Evolutionary conservation across 1,140 invertebrate genomes (phyloP).

Genomic region (Drosophila punjabiensis): DNA sequence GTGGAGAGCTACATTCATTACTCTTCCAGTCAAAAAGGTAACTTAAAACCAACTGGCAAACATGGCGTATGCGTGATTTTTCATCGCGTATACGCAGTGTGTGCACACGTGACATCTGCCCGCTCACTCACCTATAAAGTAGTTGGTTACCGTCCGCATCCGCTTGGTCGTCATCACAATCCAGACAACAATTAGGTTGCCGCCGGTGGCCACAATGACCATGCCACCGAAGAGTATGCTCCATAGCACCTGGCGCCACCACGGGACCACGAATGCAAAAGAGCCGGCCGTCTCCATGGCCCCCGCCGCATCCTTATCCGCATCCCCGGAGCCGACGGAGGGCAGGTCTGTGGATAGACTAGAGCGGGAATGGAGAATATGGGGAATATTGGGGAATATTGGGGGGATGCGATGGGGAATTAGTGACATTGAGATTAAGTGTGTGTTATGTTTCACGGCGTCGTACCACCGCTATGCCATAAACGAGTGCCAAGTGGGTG

Average conservation of each 20-base stretch:
- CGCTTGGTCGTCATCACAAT: conserved; percentile 96
- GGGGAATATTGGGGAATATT: background rate
- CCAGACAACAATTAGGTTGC: conserved; percentile 98
- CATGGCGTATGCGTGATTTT: conserved; percentile 53
- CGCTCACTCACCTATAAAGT: conserved; percentile 91
- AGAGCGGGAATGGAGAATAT: background rate
- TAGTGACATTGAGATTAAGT: conserved; percentile 79
- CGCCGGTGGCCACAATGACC: conserved; percentile 96
- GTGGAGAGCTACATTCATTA: background rate
- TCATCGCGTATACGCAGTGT: conserved; percentile 46
- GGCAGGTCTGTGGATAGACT: conserved; percentile 47
- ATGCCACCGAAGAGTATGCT: conserved; percentile 93
- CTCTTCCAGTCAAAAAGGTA: background rate
- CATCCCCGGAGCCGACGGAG: conserved; percentile 6
- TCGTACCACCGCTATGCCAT: conserved; percentile 23
- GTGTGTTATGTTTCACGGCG: conserved; percentile 60
- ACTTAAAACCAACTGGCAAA: conserved; percentile 3
- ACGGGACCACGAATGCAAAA: conserved; percentile 90
- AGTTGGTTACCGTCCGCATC: conserved; percentile 98
- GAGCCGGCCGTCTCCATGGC: conserved; percentile 44
- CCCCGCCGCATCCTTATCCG: conserved; percentile 44
- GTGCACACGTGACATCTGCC: conserved; percentile 4
- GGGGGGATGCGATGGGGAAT: conserved; percentile 56
- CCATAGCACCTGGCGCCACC: conserved; percentile 95
- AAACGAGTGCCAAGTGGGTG: conserved; percentile 57